phyloP scores from a whole-genome alignment of 2,113 vertebrate genomes.

The Sciurus niger region DNA sequence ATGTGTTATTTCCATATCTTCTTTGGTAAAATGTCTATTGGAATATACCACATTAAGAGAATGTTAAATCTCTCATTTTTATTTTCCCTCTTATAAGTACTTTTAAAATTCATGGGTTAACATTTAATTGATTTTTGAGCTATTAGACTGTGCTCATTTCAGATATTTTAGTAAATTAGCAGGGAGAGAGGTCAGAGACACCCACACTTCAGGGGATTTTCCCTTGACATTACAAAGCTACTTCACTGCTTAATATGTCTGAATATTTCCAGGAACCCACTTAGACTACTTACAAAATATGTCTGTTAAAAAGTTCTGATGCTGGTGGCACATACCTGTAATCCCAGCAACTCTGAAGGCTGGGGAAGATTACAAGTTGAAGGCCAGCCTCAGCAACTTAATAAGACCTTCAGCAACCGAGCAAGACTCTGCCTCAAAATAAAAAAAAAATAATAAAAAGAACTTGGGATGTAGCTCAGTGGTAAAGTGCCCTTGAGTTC shows the following conservation, averaged over 20 bases:
- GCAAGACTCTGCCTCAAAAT: background rate
- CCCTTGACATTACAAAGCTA: background rate
- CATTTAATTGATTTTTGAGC: background rate
- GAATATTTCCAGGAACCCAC: background rate
- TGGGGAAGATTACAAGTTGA: too few species aligned
- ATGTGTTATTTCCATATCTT: background rate
- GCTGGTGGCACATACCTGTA: background rate
- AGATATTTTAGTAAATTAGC: background rate
- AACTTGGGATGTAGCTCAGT: too few species aligned
- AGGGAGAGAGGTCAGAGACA: background rate
- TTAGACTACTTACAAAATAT: background rate
- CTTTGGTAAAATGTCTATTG: background rate
- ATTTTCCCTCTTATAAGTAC: background rate
- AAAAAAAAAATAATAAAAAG: too few species aligned
- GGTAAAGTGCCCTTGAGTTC: too few species aligned
- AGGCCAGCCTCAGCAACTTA: too few species aligned
- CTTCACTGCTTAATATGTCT: background rate
- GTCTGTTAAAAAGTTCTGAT: background rate
- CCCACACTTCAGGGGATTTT: background rate
- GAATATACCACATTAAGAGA: background rate
- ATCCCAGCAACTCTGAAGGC: too few species aligned
- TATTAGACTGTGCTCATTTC: background rate
- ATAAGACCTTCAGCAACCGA: too few species aligned
- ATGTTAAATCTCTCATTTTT: conserved; percentile 32
- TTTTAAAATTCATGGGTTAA: background rate